Evolutionary conservation across 2,888 invertebrate genomes (phyloP).

Genomic region (Troides oblongomaculatus): DNA sequence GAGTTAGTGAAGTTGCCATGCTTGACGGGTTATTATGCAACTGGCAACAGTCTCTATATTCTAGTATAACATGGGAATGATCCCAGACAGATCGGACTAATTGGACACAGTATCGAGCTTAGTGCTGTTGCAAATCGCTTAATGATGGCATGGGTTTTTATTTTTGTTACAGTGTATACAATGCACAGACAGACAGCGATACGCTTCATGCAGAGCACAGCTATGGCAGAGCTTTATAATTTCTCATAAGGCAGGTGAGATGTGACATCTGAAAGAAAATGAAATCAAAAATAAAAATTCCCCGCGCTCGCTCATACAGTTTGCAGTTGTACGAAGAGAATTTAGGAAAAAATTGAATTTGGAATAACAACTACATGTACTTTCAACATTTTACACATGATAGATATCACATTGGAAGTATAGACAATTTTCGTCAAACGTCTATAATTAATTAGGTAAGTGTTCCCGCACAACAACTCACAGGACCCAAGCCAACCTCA

Average conservation of each 20-base stretch:
- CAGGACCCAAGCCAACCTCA: no score
- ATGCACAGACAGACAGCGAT: conserved; percentile 64
- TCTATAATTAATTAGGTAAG: no score
- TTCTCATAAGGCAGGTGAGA: conserved; percentile 95
- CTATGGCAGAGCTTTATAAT: conserved; percentile 85
- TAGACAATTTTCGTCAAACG: no score
- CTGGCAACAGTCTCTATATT: conserved; percentile 25
- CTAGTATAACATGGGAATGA: neutral
- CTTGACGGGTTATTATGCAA: conserved; percentile 38
- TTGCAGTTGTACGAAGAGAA: neutral
- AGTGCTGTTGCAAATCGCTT: conserved; percentile 32
- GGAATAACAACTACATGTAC: conserved; percentile 11
- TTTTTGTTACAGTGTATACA: conserved; percentile 48
- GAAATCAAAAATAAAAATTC: conserved; percentile 58
- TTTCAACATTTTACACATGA: no score
- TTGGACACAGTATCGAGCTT: neutral
- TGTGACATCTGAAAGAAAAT: conserved; percentile 92
- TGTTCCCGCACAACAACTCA: no score
- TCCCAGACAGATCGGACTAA: neutral
- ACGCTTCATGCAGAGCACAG: conserved; percentile 75
- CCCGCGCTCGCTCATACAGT: conserved; percentile 30
- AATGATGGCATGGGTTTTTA: conserved; percentile 32
- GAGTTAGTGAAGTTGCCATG: conserved; percentile 57
- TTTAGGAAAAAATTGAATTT: conserved; percentile 2
- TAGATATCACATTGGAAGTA: no score